These are phyloP conservation scores for Neopipo cinnamomea DNA, from an alignment of 2,113 vertebrate genomes.

Conservation along the genomic window DNA sequence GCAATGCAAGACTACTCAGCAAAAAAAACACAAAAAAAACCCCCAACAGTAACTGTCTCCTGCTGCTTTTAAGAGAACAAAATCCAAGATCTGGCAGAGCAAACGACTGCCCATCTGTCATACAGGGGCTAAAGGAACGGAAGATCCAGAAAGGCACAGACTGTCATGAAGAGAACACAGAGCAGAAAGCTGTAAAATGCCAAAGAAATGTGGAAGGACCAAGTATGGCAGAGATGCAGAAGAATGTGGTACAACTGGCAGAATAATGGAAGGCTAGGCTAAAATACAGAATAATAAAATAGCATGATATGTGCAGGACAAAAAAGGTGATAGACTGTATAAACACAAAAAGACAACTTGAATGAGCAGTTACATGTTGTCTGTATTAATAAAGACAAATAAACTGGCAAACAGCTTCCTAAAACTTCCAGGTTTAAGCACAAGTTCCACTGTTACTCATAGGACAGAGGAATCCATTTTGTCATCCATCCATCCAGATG, in stretches of 20 bases:
- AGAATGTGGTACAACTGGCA: not conserved
- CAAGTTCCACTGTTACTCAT: not conserved
- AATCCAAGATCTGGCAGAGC: not conserved
- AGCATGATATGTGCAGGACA: not conserved
- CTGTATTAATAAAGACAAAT: not conserved
- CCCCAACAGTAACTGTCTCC: not conserved
- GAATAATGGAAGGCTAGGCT: not conserved
- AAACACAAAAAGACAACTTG: not conserved
- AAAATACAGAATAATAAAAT: not conserved
- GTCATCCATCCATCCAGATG: not conserved
- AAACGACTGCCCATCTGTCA: not conserved
- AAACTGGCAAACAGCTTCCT: not conserved
- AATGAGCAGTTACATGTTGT: not conserved
- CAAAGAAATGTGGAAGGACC: not conserved
- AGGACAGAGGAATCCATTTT: not conserved
- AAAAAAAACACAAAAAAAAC: not conserved
- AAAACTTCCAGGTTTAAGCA: not conserved
- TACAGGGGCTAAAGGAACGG: not conserved
- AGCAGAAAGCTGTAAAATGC: not conserved
- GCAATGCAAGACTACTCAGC: not conserved
- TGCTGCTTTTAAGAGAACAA: not conserved
- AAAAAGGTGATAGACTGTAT: not conserved
- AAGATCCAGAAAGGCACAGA: not conserved
- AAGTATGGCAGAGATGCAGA: not conserved
- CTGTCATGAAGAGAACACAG: not conserved